Evolutionary conservation across 2,797 vertebrate species (phyloP).

Genomic region (Crenuchus spilurus): DNA sequence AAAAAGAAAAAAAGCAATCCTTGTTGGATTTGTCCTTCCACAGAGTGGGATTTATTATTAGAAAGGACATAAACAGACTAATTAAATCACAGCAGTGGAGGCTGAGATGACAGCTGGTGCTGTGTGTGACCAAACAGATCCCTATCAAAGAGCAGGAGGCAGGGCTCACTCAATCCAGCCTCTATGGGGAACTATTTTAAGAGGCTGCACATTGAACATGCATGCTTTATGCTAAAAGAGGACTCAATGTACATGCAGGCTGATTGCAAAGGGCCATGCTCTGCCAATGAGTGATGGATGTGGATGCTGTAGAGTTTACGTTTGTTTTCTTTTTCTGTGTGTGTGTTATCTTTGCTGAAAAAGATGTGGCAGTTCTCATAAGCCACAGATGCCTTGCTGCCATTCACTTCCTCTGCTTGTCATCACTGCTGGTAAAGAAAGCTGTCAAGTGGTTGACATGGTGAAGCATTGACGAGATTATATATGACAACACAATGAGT

Average conservation of each 20-base stretch:
- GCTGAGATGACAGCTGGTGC: constrained; percentile 99
- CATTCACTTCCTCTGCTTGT: constrained; percentile 31
- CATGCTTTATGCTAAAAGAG: constrained; percentile 51
- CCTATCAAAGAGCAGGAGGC: constrained; percentile 94
- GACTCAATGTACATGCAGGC: constrained; percentile 41
- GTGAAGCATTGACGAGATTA: constrained; percentile 39
- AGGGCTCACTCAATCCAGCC: constrained; percentile 86
- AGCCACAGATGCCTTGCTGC: constrained; percentile 28
- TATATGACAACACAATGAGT: constrained; percentile 40
- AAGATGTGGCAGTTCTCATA: constrained; percentile 36
- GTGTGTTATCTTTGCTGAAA: not conserved
- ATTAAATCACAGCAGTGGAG: constrained; percentile 99
- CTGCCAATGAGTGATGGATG: constrained; percentile 26
- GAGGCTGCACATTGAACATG: constrained; percentile 40
- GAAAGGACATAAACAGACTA: constrained; percentile 99
- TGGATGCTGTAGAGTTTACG: constrained; percentile 26
- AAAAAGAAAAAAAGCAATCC: constrained; percentile 75
- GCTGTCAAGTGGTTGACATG: constrained; percentile 26
- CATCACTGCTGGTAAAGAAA: constrained; percentile 31
- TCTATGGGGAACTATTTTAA: constrained; percentile 85
- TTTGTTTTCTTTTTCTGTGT: constrained; percentile 6
- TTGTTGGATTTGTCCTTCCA: constrained; percentile 96
- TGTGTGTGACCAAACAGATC: constrained; percentile 98
- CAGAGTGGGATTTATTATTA: constrained; percentile 99
- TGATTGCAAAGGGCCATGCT: constrained; percentile 26